Base-by-base conservation (phyloP, 2,113 vertebrate genomes). In the Conger conger region DNA sequence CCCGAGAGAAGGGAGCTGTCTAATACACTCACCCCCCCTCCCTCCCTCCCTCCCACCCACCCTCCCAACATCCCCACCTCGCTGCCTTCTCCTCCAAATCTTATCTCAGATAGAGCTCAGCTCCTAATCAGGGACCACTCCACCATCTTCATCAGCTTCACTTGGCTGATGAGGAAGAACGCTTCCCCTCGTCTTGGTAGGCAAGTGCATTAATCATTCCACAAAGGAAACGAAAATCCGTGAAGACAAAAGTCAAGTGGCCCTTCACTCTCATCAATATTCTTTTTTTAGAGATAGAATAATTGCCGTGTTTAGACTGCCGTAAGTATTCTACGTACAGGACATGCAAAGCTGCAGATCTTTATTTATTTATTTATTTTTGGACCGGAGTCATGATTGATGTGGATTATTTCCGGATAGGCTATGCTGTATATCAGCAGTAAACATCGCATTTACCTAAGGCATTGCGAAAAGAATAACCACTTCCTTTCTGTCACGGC, bases 91-190 rank as follows among this genome's bases (percentile, higher is more conserved):
- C 68, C 68, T 73, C 68, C 68, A 23, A 73, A 73, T 73, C 68
- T 73, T 73, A 73, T 73, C 68, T 30, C 68, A 33, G 11, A 60
- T 84, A 84, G 88, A 88, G 80, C 76, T 86, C 89, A 88, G 89
- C 87, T 87, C 78, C 91, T 93, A 92, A 94, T 93, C 92, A 93
- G 91, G 90, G 86, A 87, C 84, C 88, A 89, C 90, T 92, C 92
- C 84, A 92, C 89, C 86, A 86, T 86, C 86, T 91, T 93, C 92
- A 93, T 94, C 92, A 93, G 90, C 87, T 88, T 91, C 35, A 83
- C 92, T 92, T 92, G 92, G 92, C 91, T 94, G 92, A 94, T 94
- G 93, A 93, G 89, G 87, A 93, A 89, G 90, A 93, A 87, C 89
- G 85, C 89, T 91, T 90, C 76, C n/a, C n/a, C n/a, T 90, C 86